Base-by-base conservation (phyloP, 2,113 vertebrate species). In the Laticauda colubrina region DNA sequence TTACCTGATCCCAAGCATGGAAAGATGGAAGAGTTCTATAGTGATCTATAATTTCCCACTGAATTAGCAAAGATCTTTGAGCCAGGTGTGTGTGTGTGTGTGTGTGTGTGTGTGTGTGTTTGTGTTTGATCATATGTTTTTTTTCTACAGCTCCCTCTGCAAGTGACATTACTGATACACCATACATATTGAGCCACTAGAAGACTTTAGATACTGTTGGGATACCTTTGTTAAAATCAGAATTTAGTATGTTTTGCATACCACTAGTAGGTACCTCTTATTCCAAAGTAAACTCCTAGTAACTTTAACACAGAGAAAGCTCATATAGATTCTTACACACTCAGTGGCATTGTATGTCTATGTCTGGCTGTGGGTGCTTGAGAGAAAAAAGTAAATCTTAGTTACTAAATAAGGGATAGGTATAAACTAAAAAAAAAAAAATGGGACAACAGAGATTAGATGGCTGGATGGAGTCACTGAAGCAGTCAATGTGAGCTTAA, bases 281-380 rank as follows among this genome's bases (percentile, higher is more conserved):
- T 69, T 69, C n/a, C 5, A 5, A 69, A 69, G n/a, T 69, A 69
- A 69, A 69, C 12, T 69, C n/a, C 29, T 69, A 4, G 29, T 15
- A 15, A 29, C 59, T n/a, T 69, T 29, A 69, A 6, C 64, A n/a
- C 5, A 34, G 97, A 97, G 93, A 89, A 45, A 96, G 97, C 97
- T 98, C 97, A 98, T 98, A 98, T 96, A 97, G 97, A 97, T 94
- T 98, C 95, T 92, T 90, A 96, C 96, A 97, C 96, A 95, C n/a
- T 34, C 69, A 81, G 6, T 39, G 34, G 34, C 34, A 39, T 81
- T 81, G 12, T 75, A 1, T 75, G 18, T 81, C 69, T 81, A 9
- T 81, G 69, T 39, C 18, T 81, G 69, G 6, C 34, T 39, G 15
- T 39, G 69, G 69, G 34, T 81, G 7, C 69, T 21, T 39, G 34